phyloP scores from a whole-genome alignment of 2,797 vertebrate genomes.

The Pitangus sulphuratus region DNA sequence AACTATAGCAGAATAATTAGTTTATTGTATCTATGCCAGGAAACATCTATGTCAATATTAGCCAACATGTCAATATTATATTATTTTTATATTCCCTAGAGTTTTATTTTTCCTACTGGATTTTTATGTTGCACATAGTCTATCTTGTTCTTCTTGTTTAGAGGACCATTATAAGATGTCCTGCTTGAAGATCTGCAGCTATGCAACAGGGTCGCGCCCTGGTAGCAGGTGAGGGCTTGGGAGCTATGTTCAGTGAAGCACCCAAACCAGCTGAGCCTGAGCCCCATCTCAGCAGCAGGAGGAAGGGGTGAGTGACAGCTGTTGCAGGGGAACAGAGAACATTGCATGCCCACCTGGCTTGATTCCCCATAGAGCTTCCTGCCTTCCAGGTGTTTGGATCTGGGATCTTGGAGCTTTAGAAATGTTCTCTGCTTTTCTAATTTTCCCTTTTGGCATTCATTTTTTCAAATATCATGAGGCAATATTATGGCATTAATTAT shows the following conservation, averaged over 20 bases:
- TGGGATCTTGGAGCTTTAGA: not conserved
- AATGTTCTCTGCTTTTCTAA: not conserved
- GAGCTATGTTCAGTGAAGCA: not conserved
- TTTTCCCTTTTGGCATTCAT: not conserved
- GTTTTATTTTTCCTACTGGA: not conserved
- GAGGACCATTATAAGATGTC: not conserved
- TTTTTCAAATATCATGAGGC: not conserved
- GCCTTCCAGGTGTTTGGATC: not conserved
- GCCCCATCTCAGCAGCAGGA: not conserved
- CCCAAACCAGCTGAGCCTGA: not conserved
- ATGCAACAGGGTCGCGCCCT: rapidly evolving
- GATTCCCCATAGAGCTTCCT: not conserved
- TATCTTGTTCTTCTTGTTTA: not conserved
- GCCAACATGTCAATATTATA: not conserved
- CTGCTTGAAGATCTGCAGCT: not conserved
- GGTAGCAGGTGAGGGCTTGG: not conserved
- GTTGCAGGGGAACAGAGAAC: rapidly evolving
- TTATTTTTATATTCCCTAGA: not conserved
- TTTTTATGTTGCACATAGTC: not conserved
- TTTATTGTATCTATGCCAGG: not conserved
- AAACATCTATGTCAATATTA: not conserved
- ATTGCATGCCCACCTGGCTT: not conserved
- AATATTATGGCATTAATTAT: not conserved
- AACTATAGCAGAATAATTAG: constrained; percentile 16
- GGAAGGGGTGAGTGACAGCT: not conserved